phyloP scores from a whole-genome alignment of 2,888 invertebrate species.

The Allacma fusca region DNA sequence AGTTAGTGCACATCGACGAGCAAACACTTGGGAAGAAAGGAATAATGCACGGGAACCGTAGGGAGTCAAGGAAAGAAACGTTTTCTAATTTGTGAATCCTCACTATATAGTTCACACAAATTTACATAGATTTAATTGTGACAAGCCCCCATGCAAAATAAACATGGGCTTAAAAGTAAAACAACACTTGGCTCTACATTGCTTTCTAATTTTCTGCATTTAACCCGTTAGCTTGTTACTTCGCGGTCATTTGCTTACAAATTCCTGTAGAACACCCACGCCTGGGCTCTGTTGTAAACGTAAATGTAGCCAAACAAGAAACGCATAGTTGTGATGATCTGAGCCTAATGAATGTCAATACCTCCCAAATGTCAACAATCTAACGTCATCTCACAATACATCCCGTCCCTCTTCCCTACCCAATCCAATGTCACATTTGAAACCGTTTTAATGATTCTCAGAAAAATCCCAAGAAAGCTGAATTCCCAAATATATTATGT shows the following conservation, averaged over 20 bases:
- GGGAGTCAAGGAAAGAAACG: background rate
- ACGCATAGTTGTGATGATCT: no score
- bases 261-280: background rate
- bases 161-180: background rate
- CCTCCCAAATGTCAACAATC: no score
- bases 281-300: background rate
- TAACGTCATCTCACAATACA: no score
- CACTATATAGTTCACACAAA: background rate
- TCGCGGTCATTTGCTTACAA: background rate
- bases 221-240: background rate
- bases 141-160: background rate
- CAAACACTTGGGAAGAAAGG: background rate
- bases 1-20: background rate
- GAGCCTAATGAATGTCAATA: no score
- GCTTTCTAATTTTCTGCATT: constrained; percentile 14
- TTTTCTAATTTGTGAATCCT: background rate
- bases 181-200: background rate
- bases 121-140: constrained; percentile 4
- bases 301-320: no score
- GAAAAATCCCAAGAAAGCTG: no score
- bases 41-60: background rate
- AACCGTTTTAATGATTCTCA: no score
- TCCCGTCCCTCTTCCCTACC: no score
- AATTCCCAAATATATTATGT: no score
- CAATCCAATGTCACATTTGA: no score